phyloP scores from a whole-genome alignment of 2,113 vertebrate species.

The Diadophis punctatus region DNA sequence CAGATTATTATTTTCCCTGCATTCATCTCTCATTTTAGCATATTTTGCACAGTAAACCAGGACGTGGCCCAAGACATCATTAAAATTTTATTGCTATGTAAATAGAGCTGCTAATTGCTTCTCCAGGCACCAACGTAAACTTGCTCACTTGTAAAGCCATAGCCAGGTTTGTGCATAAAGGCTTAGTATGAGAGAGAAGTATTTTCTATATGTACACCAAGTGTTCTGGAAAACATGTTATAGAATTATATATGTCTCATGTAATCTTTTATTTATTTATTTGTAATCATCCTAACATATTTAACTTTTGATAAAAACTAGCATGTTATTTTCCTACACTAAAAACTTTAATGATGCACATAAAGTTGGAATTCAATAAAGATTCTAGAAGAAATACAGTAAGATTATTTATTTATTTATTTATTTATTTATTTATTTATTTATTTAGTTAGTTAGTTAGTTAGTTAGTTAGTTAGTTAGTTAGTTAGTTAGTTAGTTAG shows the following conservation, averaged over 20 bases:
- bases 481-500: too few relatives aligned
- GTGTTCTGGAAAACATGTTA: neutral
- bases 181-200: neutral
- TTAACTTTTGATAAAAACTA: too few relatives aligned
- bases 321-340: neutral
- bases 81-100: slow-evolving; percentile 24
- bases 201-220: neutral
- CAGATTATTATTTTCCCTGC: neutral
- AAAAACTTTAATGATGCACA: neutral
- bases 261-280: neutral
- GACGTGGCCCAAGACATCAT: slow-evolving; percentile 13
- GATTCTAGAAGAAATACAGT: neutral
- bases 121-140: slow-evolving; percentile 10
- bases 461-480: too few relatives aligned
- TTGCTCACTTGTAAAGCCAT: slow-evolving; percentile 3
- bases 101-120: slow-evolving; percentile 22
- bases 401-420: neutral
- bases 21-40: neutral
- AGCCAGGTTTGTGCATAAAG: neutral
- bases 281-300: neutral
- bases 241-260: neutral
- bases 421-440: too few relatives aligned
- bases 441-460: too few relatives aligned
- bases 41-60: slow-evolving; percentile 10
- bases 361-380: neutral